Base-by-base conservation (phyloP, 2,113 vertebrate species). In the Rhadina sibilatrix region DNA sequence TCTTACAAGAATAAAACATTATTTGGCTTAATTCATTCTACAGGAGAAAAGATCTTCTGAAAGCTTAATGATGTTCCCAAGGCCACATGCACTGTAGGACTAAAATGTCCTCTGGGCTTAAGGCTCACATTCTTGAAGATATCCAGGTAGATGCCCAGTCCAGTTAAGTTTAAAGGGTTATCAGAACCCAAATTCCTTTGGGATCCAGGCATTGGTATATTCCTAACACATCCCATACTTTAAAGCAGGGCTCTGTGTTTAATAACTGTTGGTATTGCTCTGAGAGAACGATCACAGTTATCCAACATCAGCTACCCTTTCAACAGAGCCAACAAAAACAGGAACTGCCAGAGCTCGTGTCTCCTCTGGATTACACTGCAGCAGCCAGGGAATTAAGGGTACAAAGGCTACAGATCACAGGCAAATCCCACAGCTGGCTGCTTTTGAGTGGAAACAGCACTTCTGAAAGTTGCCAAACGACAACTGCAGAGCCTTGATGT, bases 1-100 rank as follows among this genome's bases (percentile, higher is more conserved):
- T 87, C 70, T 91, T 94, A 89, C 65, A 93, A 87, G 84, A 94
- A 87, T 60, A 76, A 94, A 96, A 93, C 23, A 50, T 83, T 85
- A 64, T 70, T 91, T 5, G 0, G 44, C 65, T 93, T 94, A 89
- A 94, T 82, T 69, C 70, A 85, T 63, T 49, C 65, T 65, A n/a
- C 22, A 53, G 28, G n/a, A 87, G 27, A 61, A 53, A 65, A 65
- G 17, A 31, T 79, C 64, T 40, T 90, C 56, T 78, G 65, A 60
- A 94, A 89, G 20, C 37, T 49, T 59, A 91, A 53, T 40, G n/a
- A n/a, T 53, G 23, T 33, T 96, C 70, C 65, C 91, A 82, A 60
- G 53, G 42, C 63, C 80, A 33, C 49, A 17, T 4, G 38, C 44
- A 64, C 21, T 24, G 69, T 56, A 91, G 61, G 53, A 83, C 28